Conservation (phyloP, 2,797 vertebrate species). For the Ctenopoma kingsleyae region DNA sequence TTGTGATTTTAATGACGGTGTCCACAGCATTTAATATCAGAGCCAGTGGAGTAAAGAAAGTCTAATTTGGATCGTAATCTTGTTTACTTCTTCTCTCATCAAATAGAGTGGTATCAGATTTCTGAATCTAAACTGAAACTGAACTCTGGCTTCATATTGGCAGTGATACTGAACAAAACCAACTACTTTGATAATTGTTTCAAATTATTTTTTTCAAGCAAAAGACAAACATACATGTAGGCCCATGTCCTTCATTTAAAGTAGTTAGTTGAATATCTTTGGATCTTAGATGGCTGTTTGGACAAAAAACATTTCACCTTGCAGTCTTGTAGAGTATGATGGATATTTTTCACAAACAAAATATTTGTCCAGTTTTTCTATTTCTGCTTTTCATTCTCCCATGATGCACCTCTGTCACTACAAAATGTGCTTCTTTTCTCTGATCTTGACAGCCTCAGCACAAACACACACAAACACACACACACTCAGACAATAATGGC, state of each 20-base stretch:
- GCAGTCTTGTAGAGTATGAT: neutral
- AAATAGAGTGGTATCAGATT: too few relatives aligned
- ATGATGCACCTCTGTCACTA: slow-evolving; percentile 52
- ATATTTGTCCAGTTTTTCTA: neutral
- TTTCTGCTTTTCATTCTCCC: slow-evolving; percentile 33
- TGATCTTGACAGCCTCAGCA: slow-evolving; percentile 44
- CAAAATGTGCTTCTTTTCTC: slow-evolving; percentile 46
- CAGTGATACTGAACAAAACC: too few relatives aligned
- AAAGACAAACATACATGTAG: too few relatives aligned
- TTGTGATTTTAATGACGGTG: neutral
- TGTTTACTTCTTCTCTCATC: too few relatives aligned
- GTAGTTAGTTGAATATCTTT: neutral
- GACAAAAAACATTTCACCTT: too few relatives aligned
- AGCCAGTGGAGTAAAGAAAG: too few relatives aligned
- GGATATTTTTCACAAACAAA: neutral
- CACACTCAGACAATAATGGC: slow-evolving; percentile 41
- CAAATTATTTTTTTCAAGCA: too few relatives aligned
- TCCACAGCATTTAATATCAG: neutral
- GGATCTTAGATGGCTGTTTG: neutral
- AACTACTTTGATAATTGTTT: too few relatives aligned
- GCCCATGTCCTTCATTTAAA: too few relatives aligned
- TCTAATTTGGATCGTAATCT: too few relatives aligned
- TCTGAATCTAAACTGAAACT: too few relatives aligned
- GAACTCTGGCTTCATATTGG: too few relatives aligned
- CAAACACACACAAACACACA: slow-evolving; percentile 1